Conservation (phyloP, 1,140 invertebrate species). For the Meloidogyne floridensis region DNA sequence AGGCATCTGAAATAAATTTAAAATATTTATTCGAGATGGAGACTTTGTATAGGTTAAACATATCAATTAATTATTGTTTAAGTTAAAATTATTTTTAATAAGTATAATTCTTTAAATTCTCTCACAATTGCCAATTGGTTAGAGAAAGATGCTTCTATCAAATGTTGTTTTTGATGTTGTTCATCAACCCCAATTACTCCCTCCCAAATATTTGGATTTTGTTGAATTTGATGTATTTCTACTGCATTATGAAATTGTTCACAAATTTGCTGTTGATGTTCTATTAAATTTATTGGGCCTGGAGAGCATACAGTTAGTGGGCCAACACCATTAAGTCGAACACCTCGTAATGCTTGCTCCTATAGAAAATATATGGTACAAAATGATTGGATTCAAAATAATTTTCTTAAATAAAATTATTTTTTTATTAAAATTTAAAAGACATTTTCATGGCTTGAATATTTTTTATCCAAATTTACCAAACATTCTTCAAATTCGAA, state of each 20-base stretch:
- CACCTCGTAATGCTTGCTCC: constrained; percentile 34
- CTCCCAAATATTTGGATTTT: constrained; percentile 25
- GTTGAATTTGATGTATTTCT: constrained; percentile 33
- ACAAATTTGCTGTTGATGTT: not conserved
- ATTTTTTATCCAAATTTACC: too few relatives aligned
- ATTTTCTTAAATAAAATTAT: too few relatives aligned
- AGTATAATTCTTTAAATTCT: not conserved
- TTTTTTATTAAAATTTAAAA: too few relatives aligned
- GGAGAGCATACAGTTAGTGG: constrained; percentile 32
- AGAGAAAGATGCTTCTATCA: constrained; percentile 13
- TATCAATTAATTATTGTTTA: too few relatives aligned
- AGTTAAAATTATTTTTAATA: not conserved
- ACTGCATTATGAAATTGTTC: constrained; percentile 28
- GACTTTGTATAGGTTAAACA: too few relatives aligned
- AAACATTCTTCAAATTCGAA: too few relatives aligned
- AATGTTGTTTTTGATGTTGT: not conserved
- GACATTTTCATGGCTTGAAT: too few relatives aligned
- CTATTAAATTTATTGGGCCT: constrained; percentile 10
- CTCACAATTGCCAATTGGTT: not conserved
- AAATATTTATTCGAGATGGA: too few relatives aligned
- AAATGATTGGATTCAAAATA: too few relatives aligned
- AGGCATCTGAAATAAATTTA: not conserved
- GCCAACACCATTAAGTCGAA: constrained; percentile 32
- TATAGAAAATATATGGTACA: not conserved
- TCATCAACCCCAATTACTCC: not conserved